Percentiles rank a stretch among this genome's conserved stretches.
Evolutionary conservation across 2,888 invertebrate genomes (phyloP).

Genomic region (Meiosimyza platycephala): DNA sequence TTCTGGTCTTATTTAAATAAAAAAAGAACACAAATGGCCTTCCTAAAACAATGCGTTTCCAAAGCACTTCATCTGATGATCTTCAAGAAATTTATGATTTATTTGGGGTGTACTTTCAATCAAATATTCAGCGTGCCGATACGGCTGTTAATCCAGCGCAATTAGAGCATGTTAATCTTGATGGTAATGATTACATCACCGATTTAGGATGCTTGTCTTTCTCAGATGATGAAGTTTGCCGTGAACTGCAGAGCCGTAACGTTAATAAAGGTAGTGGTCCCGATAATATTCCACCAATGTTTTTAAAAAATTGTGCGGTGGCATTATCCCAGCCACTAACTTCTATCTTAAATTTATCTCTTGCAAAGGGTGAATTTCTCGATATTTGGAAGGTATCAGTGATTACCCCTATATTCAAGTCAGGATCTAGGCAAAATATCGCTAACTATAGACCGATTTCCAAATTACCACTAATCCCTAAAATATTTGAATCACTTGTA

Average conservation of each 20-base stretch:
- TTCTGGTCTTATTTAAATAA: too few relatives aligned
- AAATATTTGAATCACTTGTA: not conserved
- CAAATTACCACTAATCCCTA: not conserved
- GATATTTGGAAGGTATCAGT: not conserved
- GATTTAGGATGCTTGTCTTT: conserved; percentile 1
- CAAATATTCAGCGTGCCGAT: too few relatives aligned
- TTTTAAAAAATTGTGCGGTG: conserved; percentile 1
- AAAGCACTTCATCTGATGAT: too few relatives aligned
- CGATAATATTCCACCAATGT: conserved; percentile 45
- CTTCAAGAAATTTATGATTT: too few relatives aligned
- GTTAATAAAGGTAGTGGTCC: conserved; percentile 45
- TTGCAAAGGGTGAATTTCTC: not conserved
- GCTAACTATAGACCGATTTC: not conserved
- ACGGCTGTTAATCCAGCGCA: too few relatives aligned
- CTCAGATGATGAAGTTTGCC: not conserved
- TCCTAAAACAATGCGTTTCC: too few relatives aligned
- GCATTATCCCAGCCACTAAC: not conserved
- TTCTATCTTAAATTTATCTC: not conserved
- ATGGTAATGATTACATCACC: not conserved
- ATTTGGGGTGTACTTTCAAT: too few relatives aligned
- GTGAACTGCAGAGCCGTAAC: conserved; percentile 33
- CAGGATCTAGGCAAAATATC: not conserved
- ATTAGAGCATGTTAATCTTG: too few relatives aligned
- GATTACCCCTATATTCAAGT: conserved; percentile 8
- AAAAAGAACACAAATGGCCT: too few relatives aligned